Percentiles rank a stretch among this genome's conserved stretches.
Conservation (phyloP, 2,113 vertebrate species). For the Actinemys pallida region DNA sequence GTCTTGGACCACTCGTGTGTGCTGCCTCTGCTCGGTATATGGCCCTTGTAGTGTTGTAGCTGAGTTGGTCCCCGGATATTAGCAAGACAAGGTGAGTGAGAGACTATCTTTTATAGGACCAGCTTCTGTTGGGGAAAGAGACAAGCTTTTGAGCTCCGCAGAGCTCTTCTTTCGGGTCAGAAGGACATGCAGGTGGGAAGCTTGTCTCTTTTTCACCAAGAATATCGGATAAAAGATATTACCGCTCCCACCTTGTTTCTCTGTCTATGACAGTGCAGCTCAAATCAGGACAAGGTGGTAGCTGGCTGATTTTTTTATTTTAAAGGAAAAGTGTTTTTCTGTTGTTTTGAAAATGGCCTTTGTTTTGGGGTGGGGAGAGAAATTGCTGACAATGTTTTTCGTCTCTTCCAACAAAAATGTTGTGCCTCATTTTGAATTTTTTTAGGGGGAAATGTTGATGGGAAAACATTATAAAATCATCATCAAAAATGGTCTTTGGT, state of each 20-base stretch:
- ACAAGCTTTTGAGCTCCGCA: neutral
- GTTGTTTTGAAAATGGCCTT: neutral
- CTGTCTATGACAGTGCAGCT: neutral
- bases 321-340: too few relatives aligned
- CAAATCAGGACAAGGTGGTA: neutral
- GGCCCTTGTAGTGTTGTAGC: neutral
- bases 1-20: neutral
- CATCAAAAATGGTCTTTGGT: fast-evolving
- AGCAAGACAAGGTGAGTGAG: neutral
- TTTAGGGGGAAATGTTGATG: neutral
- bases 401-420: neutral
- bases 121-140: neutral
- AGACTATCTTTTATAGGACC: neutral
- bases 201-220: neutral
- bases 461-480: neutral
- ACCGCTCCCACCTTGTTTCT: neutral
- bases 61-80: neutral
- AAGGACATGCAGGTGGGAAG: neutral
- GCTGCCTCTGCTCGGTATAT: neutral
- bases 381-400: neutral
- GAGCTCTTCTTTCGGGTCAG: neutral
- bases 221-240: neutral
- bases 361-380: too few relatives aligned
- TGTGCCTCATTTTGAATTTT: neutral
- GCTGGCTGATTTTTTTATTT: neutral